Conservation (phyloP, 2,888 invertebrate species). For the Andrena praecox region DNA sequence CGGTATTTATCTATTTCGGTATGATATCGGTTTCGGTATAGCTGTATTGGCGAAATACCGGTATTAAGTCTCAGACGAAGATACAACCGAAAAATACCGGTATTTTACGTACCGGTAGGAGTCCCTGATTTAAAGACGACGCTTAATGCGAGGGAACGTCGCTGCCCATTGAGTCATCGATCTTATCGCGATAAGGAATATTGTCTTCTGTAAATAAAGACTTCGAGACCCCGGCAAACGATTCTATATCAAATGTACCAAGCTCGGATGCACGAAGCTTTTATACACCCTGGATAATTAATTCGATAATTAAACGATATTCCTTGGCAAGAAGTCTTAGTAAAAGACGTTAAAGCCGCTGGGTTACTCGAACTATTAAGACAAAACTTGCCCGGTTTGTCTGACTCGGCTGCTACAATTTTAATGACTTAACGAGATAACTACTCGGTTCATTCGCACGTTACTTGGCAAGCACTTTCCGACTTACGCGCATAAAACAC, state of each 20-base stretch:
- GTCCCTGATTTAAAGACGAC: background rate
- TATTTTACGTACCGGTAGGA: too few relatives aligned
- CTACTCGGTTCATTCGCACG: conserved; percentile 39
- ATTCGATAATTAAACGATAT: background rate
- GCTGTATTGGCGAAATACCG: too few relatives aligned
- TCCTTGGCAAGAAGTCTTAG: background rate
- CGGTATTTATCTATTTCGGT: too few relatives aligned
- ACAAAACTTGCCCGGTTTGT: conserved; percentile 37
- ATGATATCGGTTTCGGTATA: too few relatives aligned
- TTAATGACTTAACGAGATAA: conserved; percentile 59
- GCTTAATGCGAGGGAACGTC: conserved; percentile 10
- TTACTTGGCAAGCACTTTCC: conserved; percentile 27
- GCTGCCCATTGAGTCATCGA: conserved; percentile 32
- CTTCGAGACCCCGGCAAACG: background rate
- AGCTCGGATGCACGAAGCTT: too few relatives aligned
- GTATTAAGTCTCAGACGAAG: too few relatives aligned
- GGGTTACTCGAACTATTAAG: conserved; percentile 10
- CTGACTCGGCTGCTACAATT: conserved; percentile 30
- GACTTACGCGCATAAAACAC: background rate
- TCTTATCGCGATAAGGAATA: conserved; percentile 37
- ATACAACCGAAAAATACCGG: too few relatives aligned
- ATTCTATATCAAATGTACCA: background rate
- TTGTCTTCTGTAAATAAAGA: conserved; percentile 30
- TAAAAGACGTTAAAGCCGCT: background rate
- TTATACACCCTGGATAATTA: too few relatives aligned